A percentile compares a stretch with the other conserved stretches of the same genome.
Evolutionary conservation across 2,888 invertebrate genomes (phyloP).

Genomic region (Protodeltote pygarga): DNA sequence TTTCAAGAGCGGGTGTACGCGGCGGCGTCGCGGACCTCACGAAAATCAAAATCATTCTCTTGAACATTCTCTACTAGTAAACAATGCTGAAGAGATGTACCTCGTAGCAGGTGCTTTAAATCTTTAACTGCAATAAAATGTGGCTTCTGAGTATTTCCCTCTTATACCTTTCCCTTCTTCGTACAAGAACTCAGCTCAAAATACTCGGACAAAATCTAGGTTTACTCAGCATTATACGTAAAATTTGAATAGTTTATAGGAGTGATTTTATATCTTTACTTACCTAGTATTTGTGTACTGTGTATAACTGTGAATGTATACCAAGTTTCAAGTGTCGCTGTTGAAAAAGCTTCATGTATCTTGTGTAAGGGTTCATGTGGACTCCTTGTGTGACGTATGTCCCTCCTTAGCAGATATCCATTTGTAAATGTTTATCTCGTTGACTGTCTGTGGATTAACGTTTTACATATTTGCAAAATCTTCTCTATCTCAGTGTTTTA

Average conservation of each 20-base stretch:
- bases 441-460: slow-evolving; percentile 2
- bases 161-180: too few relatives aligned
- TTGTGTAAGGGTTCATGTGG: slow-evolving; percentile 12
- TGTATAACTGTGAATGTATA: slow-evolving; percentile 38
- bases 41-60: too few relatives aligned
- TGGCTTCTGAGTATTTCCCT: too few relatives aligned
- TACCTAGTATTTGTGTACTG: slow-evolving; percentile 46
- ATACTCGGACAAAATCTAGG: not conserved
- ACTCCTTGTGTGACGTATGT: slow-evolving; percentile 1
- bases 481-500: slow-evolving; percentile 33
- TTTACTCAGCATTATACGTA: slow-evolving; percentile 5
- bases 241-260: slow-evolving; percentile 25
- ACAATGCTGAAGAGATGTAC: too few relatives aligned
- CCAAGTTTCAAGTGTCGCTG: slow-evolving; percentile 36
- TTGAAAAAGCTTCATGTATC: slow-evolving; percentile 39
- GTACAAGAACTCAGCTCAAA: not conserved
- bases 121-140: too few relatives aligned
- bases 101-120: too few relatives aligned
- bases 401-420: slow-evolving; percentile 18
- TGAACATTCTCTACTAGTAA: too few relatives aligned
- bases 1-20: too few relatives aligned
- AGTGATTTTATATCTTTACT: slow-evolving; percentile 49
- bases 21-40: too few relatives aligned
- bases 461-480: slow-evolving; percentile 9
- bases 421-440: slow-evolving; percentile 33